Evolutionary conservation across 2,113 vertebrate species (phyloP).

Genomic region (Colius striatus): DNA sequence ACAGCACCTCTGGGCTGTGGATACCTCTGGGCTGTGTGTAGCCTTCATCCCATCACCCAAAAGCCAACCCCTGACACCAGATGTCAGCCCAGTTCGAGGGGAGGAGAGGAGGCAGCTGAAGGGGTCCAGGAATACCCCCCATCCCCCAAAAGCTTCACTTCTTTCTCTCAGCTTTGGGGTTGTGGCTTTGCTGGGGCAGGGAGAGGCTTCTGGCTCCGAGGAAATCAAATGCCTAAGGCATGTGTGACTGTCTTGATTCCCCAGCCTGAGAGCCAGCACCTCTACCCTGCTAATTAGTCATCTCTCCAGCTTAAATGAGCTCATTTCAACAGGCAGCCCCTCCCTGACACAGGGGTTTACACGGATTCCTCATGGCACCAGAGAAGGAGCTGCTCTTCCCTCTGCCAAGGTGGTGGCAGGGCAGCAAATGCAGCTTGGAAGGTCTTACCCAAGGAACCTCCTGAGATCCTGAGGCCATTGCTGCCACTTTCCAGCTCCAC

Average conservation of each 20-base stretch:
- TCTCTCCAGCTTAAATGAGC: neutral
- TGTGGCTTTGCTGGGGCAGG: neutral
- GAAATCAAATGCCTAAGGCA: too few relatives aligned
- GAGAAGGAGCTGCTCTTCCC: too few relatives aligned
- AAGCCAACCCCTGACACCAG: neutral
- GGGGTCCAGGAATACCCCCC: rapidly evolving
- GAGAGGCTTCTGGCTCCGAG: neutral
- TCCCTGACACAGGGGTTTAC: neutral
- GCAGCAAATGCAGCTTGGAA: too few relatives aligned
- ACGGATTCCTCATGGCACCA: neutral
- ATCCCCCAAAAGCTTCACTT: neutral
- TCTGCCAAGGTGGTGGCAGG: too few relatives aligned
- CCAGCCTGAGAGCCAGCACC: neutral
- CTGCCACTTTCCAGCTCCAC: too few relatives aligned
- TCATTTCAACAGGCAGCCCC: neutral
- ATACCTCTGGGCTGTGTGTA: neutral
- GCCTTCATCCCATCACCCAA: neutral
- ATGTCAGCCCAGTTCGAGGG: too few relatives aligned
- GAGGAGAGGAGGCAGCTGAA: neutral
- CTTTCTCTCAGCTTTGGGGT: neutral
- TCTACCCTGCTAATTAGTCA: neutral
- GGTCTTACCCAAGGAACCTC: too few relatives aligned
- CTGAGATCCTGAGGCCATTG: too few relatives aligned
- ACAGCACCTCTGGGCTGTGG: rapidly evolving
- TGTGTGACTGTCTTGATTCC: neutral